Conservation (phyloP, 2,888 invertebrate species). For the Pheosia tremula region DNA sequence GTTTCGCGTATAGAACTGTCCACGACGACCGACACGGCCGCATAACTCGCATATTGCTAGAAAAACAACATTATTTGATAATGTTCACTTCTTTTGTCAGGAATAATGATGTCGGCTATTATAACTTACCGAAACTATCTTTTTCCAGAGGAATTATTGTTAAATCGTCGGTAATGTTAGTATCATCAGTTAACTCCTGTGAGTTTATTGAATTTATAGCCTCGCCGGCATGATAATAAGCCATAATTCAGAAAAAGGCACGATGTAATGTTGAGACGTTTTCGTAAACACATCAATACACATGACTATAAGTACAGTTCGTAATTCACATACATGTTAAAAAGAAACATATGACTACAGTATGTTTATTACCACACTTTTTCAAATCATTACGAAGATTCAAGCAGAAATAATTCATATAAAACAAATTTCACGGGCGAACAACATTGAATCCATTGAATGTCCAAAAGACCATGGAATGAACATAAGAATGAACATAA, state of each 20-base stretch:
- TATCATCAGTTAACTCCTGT: constrained; percentile 55
- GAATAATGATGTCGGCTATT: not conserved
- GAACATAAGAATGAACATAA: too few relatives aligned
- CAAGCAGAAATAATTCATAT: not conserved
- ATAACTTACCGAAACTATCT: constrained; percentile 92
- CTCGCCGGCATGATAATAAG: constrained; percentile 63
- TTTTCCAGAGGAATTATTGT: constrained; percentile 94
- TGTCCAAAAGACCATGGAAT: too few relatives aligned
- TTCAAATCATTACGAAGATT: not conserved
- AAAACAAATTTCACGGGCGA: not conserved
- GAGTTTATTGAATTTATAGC: constrained; percentile 51
- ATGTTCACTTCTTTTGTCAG: not conserved
- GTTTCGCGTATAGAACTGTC: constrained; percentile 70
- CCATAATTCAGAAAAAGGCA: constrained; percentile 65
- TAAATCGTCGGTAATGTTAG: constrained; percentile 84
- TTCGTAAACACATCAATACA: constrained; percentile 67
- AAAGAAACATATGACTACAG: constrained; percentile 10
- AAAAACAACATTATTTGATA: constrained; percentile 23
- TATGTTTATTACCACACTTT: not conserved
- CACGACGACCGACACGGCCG: constrained; percentile 71
- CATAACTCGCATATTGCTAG: constrained; percentile 79
- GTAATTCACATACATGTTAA: not conserved
- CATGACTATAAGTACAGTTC: constrained; percentile 56
- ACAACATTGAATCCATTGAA: too few relatives aligned
- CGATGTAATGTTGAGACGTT: constrained; percentile 47